Evolutionary conservation across 2,797 vertebrate genomes (phyloP).

Genomic region (Myoxocephalus aenaeus): DNA sequence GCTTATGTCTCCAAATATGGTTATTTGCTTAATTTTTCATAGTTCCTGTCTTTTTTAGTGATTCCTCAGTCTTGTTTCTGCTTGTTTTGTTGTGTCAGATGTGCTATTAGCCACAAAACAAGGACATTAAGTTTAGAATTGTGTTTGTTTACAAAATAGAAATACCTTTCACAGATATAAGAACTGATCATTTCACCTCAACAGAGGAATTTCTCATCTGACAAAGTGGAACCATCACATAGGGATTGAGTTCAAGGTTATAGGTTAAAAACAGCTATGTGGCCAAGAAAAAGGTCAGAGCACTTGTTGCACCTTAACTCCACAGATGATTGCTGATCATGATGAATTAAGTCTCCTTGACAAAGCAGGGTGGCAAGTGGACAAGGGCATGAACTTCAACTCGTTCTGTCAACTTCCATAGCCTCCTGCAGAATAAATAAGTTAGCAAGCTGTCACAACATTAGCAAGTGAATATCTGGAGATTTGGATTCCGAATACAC

Average conservation of each 20-base stretch:
- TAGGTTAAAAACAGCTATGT: conserved; percentile 68
- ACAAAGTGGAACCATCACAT: conserved; percentile 35
- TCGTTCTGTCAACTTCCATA: conserved; percentile 71
- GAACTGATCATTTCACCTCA: conserved; percentile 7
- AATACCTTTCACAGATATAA: conserved; percentile 14
- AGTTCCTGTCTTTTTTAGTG: conserved; percentile 13
- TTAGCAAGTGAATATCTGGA: conserved; percentile 62
- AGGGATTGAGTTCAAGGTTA: conserved; percentile 40
- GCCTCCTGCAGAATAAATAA: conserved; percentile 62
- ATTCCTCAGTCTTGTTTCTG: not conserved
- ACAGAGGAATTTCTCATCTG: conserved; percentile 12
- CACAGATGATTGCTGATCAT: conserved; percentile 71
- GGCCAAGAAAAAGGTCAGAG: conserved; percentile 55
- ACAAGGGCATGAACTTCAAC: conserved; percentile 67
- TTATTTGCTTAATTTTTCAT: conserved; percentile 36
- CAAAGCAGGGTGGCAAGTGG: conserved; percentile 57
- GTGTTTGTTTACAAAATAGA: conserved; percentile 4
- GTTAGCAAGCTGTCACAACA: conserved; percentile 76
- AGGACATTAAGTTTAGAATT: not conserved
- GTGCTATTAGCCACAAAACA: not conserved
- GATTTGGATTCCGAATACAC: conserved; percentile 59
- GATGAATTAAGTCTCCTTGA: conserved; percentile 73
- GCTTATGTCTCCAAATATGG: conserved; percentile 10
- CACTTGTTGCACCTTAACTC: conserved; percentile 67
- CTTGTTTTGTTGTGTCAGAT: not conserved